Evolutionary conservation across 2,888 invertebrate genomes (phyloP), one percentile per base, ranked within the genome.

Genomic region (Dryococelus australis): DNA sequence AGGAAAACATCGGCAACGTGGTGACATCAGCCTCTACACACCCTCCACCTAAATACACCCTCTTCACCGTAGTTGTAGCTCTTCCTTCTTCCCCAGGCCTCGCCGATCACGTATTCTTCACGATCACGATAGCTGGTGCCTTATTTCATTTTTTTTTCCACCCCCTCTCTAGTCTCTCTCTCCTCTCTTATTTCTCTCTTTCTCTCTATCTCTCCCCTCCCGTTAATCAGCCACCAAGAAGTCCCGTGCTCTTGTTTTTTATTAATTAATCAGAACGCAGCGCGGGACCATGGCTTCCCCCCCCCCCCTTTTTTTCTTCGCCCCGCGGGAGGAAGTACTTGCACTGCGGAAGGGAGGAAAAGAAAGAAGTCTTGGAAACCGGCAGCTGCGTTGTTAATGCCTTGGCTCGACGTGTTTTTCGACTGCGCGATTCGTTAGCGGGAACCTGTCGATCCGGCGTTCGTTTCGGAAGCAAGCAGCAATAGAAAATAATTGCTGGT

Each of bases 1-100:
- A 83, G 83, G 43, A 28, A 83, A 83, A 83, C 83, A 83, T 28
- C 83, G 28, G 35, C 83, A 35, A 83, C 28, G 65, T n/a, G 83
- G 43, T 83, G 83, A 83, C 83, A 35, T 83, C 35, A 35, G 6
- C 83, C 43, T 83, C 83, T 28, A 35, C 83, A 5, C 28, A 35
- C 35, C 43, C 28, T 12, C 83, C 28, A 26, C 80, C 80, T 80
- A 12, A 12, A 28, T 26, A 28, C 83, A 27, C 20, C 83, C 83
- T 10, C 83, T 24, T 27, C 83, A 26, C 83, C 83, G 0, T 35
- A 35, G 1, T 27, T 6, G 16, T 8, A 83, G 83, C 28, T 8
- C 43, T 83, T 27, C 80, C 26, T 80, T n/a, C 47, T 24, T 20
- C n/a, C n/a, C n/a, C 10, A 65, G 65, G 65, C n/a, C 16, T 65